phyloP scores from a whole-genome alignment of 2,888 invertebrate genomes.

The Biston stratarius region DNA sequence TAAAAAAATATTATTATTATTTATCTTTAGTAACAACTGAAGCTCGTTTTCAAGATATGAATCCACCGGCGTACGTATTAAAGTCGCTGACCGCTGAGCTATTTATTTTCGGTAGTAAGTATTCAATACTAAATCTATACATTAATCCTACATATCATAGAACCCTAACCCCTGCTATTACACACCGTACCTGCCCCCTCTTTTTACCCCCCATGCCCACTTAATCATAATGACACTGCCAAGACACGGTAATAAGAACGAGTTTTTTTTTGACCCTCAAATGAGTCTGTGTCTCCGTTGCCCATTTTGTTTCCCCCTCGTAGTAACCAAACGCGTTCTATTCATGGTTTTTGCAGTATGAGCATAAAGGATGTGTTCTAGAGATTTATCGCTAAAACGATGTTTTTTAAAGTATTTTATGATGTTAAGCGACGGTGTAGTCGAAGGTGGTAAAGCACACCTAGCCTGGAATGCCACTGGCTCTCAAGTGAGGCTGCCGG shows the following conservation, averaged over 20 bases:
- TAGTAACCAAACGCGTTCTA: conserved; percentile 63
- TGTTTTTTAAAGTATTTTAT: background rate
- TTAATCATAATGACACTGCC: conserved; percentile 60
- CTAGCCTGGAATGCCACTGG: too few species aligned
- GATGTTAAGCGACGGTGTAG: too few species aligned
- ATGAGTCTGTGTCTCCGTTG: conserved; percentile 68
- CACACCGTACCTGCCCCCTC: conserved; percentile 42
- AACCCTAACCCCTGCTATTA: conserved; percentile 3
- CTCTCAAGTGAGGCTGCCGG: too few species aligned
- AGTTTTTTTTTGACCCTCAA: conserved; percentile 64
- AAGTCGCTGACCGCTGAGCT: too few species aligned
- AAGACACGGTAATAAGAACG: conserved; percentile 60
- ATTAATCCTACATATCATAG: background rate
- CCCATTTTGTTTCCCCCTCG: conserved; percentile 72
- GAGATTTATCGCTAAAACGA: background rate
- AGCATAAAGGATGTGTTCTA: background rate
- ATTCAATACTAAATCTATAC: too few species aligned
- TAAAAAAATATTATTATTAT: too few species aligned
- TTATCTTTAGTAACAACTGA: too few species aligned
- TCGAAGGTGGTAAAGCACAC: too few species aligned
- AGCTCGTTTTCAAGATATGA: too few species aligned
- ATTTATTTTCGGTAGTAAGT: too few species aligned
- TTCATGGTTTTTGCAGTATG: conserved; percentile 60
- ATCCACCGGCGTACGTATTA: too few species aligned
- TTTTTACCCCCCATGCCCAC: conserved; percentile 50